Base-by-base conservation (phyloP, 2,888 invertebrate genomes). In the Candidula unifasciata region DNA sequence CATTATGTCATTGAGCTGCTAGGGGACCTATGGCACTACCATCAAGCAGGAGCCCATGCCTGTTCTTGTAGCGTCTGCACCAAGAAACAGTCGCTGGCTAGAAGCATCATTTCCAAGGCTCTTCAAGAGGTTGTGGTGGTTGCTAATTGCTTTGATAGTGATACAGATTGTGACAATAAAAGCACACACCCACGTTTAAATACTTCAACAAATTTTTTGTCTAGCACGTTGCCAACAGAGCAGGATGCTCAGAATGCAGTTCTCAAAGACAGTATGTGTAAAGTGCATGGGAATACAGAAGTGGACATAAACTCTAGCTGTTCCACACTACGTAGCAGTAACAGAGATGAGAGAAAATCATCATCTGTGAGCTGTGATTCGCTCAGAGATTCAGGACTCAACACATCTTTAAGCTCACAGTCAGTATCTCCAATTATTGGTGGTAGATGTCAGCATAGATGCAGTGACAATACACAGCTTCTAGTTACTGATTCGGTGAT, bases 1-100 rank as follows among this genome's bases (percentile, higher is more conserved):
- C 33, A 64, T 60, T 84, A 80, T 74, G 84, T 84, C 27, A n/a
- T 30, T n/a, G 78, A 84, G 37, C 30, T 84, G 33, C 64, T 84
- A 16, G 44, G 66, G 52, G 80, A 80, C 44, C 35, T 84, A 0
- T 52, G 64, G n/a, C 80, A 84, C 52, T 74, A 71, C 35, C 80
- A 79, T 27, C 60, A 74, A 37, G 16, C 74, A 27, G 73, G 78
- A 1, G 69, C 74, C 18, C 84, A 84, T 57, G 57, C 71, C 16
- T 84, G 84, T 30, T 16, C 60, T 24, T 84, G 84, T 64, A 80
- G 69, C 33, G 60, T 84, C 33, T 84, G 84, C 33, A n/a, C 6
- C 5, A 68, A 77, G 21, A 83, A 83, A n/a, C 54, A 60, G 24
- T 54, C 79, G 6, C 74, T 84, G 8, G 44, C 71, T 24, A 71